Base-by-base conservation (phyloP, 2,113 vertebrate genomes). In the Oreotrochilus melanogaster region DNA sequence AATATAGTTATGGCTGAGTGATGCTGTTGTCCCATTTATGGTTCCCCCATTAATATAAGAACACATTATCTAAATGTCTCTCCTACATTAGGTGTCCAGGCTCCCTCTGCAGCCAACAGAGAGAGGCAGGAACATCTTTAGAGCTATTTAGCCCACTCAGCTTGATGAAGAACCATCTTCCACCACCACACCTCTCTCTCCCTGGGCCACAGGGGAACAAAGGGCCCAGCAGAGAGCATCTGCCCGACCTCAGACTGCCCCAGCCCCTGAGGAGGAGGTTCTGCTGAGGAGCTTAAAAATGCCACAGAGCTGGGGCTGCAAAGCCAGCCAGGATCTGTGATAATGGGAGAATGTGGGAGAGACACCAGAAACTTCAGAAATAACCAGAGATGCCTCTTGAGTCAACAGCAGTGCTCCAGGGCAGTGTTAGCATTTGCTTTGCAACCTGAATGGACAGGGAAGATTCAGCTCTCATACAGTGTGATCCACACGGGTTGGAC, bases 401-500 rank as follows among this genome's bases (percentile, higher is more conserved):
- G 27, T 71, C 51, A 48, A 3, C 1, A 67, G 1, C 39, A 78
- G 48, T 8, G 58, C 85, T 65, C 28, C 57, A 53, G 66, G 70
- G 78, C 78, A 91, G 31, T 0, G 39, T n/a, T 75, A 82, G 78
- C 66, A 65, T 85, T 85, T 88, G 62, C 62, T 89, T 56, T 85
- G 84, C 43, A 67, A 64, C 39, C 73, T 33, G 57, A 87, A 82
- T 1, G 1, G 61, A 35, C 53, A 48, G 48, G n/a, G 48, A 53
- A 35, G 53, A 75, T 48, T 16, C 24, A 81, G 39, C 33, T 50
- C 79, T 18, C 6, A 0, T 15, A 12, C 23, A 25, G 18, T 4
- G 17, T n/a, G 33, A 81, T n/a, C 47, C 47, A n/a, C n/a, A 2
- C 0, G 7, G n/a, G 33, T 24, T 24, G 31, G 58, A 51, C 0